A percentile compares a stretch with the other conserved stretches of the same genome.
Conservation (phyloP, 1,140 invertebrate genomes). For the Portunus trituberculatus region DNA sequence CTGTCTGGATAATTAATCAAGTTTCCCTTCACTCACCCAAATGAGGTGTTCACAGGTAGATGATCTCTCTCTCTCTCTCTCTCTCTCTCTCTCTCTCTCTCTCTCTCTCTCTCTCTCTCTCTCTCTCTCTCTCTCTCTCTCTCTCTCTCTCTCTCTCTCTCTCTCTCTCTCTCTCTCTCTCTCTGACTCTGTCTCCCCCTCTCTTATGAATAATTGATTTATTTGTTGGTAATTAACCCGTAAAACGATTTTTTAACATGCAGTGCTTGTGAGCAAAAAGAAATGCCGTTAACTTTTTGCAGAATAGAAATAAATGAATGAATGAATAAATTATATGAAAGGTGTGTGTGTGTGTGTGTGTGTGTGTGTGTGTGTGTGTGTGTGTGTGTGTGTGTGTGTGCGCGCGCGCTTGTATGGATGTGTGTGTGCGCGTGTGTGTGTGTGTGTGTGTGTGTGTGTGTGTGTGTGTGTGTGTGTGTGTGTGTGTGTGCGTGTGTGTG, state of each 20-base stretch:
- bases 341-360: conserved; percentile 3
- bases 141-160: not conserved
- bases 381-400: conserved; percentile 21
- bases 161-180: not conserved
- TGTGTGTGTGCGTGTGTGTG: no score
- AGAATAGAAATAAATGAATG: not conserved
- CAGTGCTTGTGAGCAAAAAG: not conserved
- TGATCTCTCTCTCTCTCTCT: not conserved
- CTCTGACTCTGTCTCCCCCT: not conserved
- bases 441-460: no score
- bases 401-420: not conserved
- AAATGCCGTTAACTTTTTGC: not conserved
- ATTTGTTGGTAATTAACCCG: no score
- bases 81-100: not conserved
- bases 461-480: conserved; percentile 25
- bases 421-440: no score
- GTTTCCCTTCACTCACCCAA: no score
- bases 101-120: conserved; percentile 29
- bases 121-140: conserved; percentile 12
- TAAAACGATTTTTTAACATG: no score
- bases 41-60: no score
- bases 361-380: conserved; percentile 35
- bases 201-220: not conserved
- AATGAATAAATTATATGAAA: not conserved
- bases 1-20: no score